Conservation (phyloP, 2,888 invertebrate genomes). For the Eilema sororculum region DNA sequence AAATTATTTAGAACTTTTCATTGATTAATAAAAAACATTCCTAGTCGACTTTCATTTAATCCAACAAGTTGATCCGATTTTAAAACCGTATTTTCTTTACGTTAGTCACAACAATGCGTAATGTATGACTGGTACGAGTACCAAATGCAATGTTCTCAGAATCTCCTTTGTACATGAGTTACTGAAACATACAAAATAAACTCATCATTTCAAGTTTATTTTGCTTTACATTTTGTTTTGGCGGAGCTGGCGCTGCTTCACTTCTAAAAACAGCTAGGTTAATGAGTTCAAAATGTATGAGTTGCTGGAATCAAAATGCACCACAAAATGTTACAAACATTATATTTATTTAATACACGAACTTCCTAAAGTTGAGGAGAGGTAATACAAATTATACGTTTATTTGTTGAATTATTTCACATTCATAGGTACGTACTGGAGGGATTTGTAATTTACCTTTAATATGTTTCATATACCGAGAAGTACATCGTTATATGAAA, state of each 20-base stretch:
- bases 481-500: too few relatives aligned
- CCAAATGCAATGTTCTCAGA: conserved; percentile 34
- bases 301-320: neutral
- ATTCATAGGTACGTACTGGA: neutral
- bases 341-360: neutral
- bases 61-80: neutral
- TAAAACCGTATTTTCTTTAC: conserved; percentile 4
- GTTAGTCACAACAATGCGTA: conserved; percentile 48
- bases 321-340: neutral
- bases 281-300: conserved; percentile 14
- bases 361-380: neutral
- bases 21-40: too few relatives aligned
- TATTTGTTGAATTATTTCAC: neutral
- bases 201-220: conserved; percentile 27
- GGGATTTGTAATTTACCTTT: too few relatives aligned
- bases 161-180: conserved; percentile 23
- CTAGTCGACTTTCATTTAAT: neutral
- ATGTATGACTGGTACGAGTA: conserved; percentile 34
- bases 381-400: neutral
- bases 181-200: conserved; percentile 36
- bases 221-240: conserved; percentile 17
- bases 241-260: conserved; percentile 6
- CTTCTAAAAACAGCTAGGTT: conserved; percentile 9
- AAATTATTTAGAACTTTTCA: too few relatives aligned
- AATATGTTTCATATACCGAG: too few relatives aligned